These are phyloP conservation scores for Nasua narica DNA, from an alignment of 2,797 vertebrate species.

Conservation along the genomic window DNA sequence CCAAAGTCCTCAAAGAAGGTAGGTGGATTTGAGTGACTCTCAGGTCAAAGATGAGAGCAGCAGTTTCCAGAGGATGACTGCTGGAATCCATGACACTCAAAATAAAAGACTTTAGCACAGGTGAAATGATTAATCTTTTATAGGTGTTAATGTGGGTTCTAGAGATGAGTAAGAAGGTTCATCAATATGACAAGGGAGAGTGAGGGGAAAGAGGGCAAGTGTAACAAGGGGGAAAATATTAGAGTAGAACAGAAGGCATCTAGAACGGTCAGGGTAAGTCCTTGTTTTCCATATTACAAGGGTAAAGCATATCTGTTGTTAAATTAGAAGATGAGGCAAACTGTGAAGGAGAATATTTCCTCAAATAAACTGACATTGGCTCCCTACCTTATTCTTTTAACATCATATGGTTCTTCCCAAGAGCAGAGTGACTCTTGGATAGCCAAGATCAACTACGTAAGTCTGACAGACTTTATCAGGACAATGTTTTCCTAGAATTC, in stretches of 20 bases:
- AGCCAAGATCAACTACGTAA: background rate
- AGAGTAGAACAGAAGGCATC: background rate
- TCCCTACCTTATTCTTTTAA: background rate
- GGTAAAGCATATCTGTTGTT: background rate
- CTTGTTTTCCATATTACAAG: background rate
- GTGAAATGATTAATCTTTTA: too few relatives aligned
- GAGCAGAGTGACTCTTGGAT: background rate
- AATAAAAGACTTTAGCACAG: background rate
- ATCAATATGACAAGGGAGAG: background rate
- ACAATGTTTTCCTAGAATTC: background rate
- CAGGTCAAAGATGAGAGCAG: background rate
- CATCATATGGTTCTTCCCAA: background rate
- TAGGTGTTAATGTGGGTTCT: background rate
- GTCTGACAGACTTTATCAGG: background rate
- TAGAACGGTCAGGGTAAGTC: background rate
- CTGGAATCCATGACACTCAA: background rate
- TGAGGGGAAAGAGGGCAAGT: background rate
- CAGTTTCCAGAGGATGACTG: background rate
- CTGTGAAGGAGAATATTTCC: background rate
- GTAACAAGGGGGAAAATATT: rapidly evolving
- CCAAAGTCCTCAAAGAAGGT: background rate
- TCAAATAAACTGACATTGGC: background rate
- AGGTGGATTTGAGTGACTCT: background rate
- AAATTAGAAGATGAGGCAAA: background rate
- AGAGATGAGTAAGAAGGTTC: background rate